These are phyloP conservation scores for Ips nitidus DNA, from an alignment of 1,140 invertebrate species.

Conservation along the genomic window DNA sequence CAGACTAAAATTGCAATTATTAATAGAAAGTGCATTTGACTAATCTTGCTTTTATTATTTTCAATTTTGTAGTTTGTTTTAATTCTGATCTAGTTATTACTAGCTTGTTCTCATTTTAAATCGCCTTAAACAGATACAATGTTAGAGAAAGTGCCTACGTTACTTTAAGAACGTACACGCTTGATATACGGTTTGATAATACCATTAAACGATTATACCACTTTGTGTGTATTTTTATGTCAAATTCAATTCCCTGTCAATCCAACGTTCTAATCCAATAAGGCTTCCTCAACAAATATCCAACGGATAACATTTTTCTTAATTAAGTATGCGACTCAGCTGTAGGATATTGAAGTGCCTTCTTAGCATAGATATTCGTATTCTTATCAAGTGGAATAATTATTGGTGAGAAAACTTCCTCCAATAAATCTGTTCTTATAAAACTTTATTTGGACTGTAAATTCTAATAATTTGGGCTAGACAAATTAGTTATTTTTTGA, in stretches of 20 bases:
- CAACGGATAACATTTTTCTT: background rate
- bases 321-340: background rate
- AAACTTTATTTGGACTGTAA: too few relatives aligned
- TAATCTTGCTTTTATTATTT: conserved; percentile 13
- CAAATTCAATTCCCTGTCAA: background rate
- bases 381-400: background rate
- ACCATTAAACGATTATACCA: conserved; percentile 19
- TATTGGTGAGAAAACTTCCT: background rate
- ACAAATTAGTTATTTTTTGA: too few relatives aligned
- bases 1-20: conserved; percentile 16
- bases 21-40: conserved; percentile 26
- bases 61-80: conserved; percentile 24
- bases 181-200: conserved; percentile 20
- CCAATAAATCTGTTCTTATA: too few relatives aligned
- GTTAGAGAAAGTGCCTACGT: conserved; percentile 36
- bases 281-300: background rate
- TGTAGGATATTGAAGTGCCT: background rate
- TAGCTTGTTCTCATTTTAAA: conserved; percentile 34
- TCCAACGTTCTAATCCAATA: background rate
- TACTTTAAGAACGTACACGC: conserved; percentile 23
- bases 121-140: conserved; percentile 34
- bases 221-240: background rate
- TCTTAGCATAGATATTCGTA: background rate
- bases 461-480: too few relatives aligned
- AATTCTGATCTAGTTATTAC: conserved; percentile 27